Evolutionary conservation across 23 tunicate species (phyloP).

Genomic region (Styela clava): DNA sequence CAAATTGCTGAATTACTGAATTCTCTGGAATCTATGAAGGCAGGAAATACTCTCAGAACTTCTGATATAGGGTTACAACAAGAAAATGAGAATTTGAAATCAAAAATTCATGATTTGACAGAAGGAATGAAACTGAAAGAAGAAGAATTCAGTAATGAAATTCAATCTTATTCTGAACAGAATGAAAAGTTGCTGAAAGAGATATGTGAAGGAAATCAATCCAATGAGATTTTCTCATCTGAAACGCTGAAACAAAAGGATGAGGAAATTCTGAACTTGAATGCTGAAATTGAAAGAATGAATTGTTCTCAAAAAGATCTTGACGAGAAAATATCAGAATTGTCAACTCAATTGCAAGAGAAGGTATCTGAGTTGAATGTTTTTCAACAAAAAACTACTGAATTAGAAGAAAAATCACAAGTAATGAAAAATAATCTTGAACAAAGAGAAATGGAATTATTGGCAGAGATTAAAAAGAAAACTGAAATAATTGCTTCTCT

Average conservation of each 20-base stretch:
- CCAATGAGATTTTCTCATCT: too few relatives aligned
- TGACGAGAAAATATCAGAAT: neutral
- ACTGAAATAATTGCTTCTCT: neutral
- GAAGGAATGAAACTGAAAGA: neutral
- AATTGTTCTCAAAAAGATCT: too few relatives aligned
- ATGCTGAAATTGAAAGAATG: too few relatives aligned
- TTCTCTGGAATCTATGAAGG: neutral
- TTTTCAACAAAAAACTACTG: neutral
- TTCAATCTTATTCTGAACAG: neutral
- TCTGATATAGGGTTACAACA: neutral
- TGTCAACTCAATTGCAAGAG: neutral
- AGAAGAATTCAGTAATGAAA: neutral
- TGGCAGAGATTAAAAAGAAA: neutral
- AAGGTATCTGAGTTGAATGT: neutral
- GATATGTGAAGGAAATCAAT: neutral
- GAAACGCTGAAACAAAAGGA: too few relatives aligned
- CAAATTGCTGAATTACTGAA: neutral
- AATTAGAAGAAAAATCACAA: neutral
- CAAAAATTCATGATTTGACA: neutral
- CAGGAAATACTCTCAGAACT: neutral
- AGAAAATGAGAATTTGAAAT: neutral
- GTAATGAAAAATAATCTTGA: neutral
- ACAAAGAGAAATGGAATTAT: neutral
- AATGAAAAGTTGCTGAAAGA: neutral
- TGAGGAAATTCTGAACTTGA: too few relatives aligned